Conservation (phyloP, 2,113 vertebrate species). For the Copsychus sechellarum region DNA sequence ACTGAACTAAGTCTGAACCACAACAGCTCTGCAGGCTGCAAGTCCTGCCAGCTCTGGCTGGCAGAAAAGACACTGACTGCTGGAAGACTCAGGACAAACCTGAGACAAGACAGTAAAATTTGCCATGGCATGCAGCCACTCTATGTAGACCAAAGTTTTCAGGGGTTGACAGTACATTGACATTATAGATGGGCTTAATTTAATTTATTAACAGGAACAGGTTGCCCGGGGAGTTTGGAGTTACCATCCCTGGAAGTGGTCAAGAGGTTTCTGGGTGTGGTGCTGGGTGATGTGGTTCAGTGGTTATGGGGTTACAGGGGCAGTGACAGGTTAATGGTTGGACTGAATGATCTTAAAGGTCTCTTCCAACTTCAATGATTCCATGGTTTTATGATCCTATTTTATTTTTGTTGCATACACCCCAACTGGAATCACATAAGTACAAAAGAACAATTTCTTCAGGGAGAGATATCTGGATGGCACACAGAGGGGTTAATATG, state of each 20-base stretch:
- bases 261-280: not conserved
- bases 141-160: not conserved
- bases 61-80: not conserved
- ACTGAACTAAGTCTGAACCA: slow-evolving; percentile 18
- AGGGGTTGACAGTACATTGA: not conserved
- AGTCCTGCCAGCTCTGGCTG: not conserved
- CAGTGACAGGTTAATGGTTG: accelerated
- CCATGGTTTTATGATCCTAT: not conserved
- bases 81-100: not conserved
- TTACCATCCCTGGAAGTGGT: not conserved
- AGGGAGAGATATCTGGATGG: not conserved
- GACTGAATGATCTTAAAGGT: not conserved
- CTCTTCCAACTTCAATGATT: not conserved
- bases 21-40: not conserved
- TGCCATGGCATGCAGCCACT: not conserved
- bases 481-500: not conserved
- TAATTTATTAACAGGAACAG: not conserved
- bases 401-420: not conserved
- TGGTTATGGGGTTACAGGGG: not conserved
- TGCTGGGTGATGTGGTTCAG: not conserved
- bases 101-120: not conserved
- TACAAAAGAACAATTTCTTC: not conserved
- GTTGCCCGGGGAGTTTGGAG: not conserved
- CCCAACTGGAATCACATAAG: not conserved
- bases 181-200: not conserved